These are phyloP conservation scores for Tetheella fluctuosa DNA, from an alignment of 2,888 invertebrate genomes.

Conservation along the genomic window DNA sequence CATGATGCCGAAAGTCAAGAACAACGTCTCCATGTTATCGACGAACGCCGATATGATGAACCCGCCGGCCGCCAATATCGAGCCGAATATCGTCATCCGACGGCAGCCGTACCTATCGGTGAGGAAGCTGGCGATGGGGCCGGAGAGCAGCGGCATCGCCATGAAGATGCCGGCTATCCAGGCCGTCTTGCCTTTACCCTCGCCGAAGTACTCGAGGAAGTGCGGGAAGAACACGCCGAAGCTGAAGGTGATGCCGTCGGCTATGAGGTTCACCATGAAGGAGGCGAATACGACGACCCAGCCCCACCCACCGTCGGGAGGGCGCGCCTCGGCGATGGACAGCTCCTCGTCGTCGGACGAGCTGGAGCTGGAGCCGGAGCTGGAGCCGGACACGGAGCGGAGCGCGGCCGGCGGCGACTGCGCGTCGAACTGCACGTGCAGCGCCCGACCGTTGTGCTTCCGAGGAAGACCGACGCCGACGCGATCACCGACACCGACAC, in stretches of 20 bases:
- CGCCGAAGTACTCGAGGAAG: constrained; percentile 92
- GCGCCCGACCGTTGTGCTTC: constrained; percentile 61
- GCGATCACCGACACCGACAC: constrained; percentile 28
- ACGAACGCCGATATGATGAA: constrained; percentile 91
- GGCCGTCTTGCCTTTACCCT: constrained; percentile 93
- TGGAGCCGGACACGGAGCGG: constrained; percentile 58
- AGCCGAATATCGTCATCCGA: constrained; percentile 90
- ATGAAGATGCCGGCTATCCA: constrained; percentile 96
- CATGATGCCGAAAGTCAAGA: constrained; percentile 92
- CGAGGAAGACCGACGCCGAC: constrained; percentile 43
- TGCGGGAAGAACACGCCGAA: constrained; percentile 96
- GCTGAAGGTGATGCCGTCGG: constrained; percentile 96
- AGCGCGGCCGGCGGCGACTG: constrained; percentile 70
- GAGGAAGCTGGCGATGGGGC: constrained; percentile 92
- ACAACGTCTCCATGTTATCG: constrained; percentile 90
- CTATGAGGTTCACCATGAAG: constrained; percentile 95
- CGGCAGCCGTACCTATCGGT: constrained; percentile 94
- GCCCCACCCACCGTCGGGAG: constrained; percentile 96
- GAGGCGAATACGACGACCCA: constrained; percentile 96
- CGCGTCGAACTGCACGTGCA: constrained; percentile 86
- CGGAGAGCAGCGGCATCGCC: constrained; percentile 94
- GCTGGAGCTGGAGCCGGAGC: constrained; percentile 67
- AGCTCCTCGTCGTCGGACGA: constrained; percentile 86
- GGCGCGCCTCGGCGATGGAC: constrained; percentile 86
- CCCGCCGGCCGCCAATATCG: constrained; percentile 89